phyloP scores from a whole-genome alignment of 23 tunicate genomes.

The Ascidia mentula region DNA sequence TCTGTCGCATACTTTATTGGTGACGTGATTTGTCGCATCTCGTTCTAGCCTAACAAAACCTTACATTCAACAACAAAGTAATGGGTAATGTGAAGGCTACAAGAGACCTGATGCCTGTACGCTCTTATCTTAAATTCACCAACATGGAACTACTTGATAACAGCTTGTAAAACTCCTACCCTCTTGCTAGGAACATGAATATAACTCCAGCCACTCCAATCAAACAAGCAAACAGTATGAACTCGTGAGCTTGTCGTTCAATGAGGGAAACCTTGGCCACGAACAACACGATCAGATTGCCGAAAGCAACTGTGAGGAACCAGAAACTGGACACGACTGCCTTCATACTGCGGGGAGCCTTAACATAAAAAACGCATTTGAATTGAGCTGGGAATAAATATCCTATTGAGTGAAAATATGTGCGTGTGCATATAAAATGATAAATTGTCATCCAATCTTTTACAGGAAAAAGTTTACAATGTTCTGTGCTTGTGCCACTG shows the following conservation, averaged over 20 bases:
- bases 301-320: conserved; percentile 66
- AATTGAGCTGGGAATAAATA: too few species aligned
- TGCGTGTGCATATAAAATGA: too few species aligned
- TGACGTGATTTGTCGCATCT: too few species aligned
- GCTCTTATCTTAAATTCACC: not conserved
- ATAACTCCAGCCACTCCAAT: conserved; percentile 49
- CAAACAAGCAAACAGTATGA: conserved; percentile 52
- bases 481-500: too few species aligned
- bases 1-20: too few species aligned
- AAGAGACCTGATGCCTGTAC: not conserved
- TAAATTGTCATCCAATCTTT: too few species aligned
- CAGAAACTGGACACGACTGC: conserved; percentile 77
- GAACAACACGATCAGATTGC: conserved; percentile 62
- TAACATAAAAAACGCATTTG: too few species aligned
- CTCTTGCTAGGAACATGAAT: conserved; percentile 44
- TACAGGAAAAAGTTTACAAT: too few species aligned
- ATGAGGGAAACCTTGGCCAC: conserved; percentile 43
- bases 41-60: too few species aligned
- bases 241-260: conserved; percentile 69
- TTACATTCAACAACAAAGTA: too few species aligned
- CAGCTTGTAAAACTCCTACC: conserved; percentile 14
- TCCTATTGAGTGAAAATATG: too few species aligned
- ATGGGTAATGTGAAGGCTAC: too few species aligned
- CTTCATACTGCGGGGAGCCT: conserved; percentile 83
- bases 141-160: not conserved